Conservation (phyloP, 2,113 vertebrate species). For the Nipponia nippon region DNA sequence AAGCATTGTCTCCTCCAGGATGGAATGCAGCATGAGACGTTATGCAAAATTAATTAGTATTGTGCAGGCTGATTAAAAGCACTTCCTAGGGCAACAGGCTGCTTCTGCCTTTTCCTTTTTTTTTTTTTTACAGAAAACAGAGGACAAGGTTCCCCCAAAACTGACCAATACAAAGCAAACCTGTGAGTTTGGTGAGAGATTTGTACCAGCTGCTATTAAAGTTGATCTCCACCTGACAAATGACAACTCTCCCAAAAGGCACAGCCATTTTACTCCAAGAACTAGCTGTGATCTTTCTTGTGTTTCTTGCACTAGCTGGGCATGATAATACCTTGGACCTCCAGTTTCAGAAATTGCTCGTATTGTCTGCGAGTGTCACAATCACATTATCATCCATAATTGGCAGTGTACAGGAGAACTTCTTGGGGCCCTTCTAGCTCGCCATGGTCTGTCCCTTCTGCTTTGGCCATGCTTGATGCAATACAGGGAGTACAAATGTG, state of each 20-base stretch:
- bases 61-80: constrained; percentile 1
- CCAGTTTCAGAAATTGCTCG: constrained; percentile 10
- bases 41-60: constrained; percentile 34
- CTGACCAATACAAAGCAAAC: neutral
- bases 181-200: neutral
- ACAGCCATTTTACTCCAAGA: neutral
- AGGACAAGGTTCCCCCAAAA: neutral
- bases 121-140: neutral
- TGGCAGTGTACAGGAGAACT: neutral
- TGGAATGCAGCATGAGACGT: neutral
- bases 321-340: neutral
- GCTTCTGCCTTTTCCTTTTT: neutral
- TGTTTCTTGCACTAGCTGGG: neutral
- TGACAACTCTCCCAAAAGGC: neutral
- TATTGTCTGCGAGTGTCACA: constrained; percentile 46
- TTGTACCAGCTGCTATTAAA: neutral
- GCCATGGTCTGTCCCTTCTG: constrained; percentile 49
- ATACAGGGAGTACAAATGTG: constrained; percentile 56
- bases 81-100: neutral
- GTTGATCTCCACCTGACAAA: neutral
- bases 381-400: constrained; percentile 47
- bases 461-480: constrained; percentile 50
- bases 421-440: constrained; percentile 48
- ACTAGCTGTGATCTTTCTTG: neutral
- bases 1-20: constrained; percentile 19